These are phyloP conservation scores for Enteromius anoplus DNA, from an alignment of 2,797 vertebrate genomes.

Conservation along the genomic window DNA sequence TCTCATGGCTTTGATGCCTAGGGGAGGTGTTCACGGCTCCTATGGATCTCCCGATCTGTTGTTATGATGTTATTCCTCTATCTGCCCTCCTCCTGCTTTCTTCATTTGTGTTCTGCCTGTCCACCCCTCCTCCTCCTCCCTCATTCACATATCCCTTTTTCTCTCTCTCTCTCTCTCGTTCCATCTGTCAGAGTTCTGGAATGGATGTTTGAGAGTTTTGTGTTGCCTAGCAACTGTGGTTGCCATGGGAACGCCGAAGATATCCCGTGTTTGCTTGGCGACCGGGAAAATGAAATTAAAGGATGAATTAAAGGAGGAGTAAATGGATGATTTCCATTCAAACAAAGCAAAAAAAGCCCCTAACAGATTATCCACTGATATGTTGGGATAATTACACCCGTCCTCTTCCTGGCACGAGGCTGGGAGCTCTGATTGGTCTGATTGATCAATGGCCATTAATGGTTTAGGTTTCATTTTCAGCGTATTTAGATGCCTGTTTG, in stretches of 20 bases:
- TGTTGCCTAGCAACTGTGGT: constrained; percentile 83
- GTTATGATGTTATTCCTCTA: constrained; percentile 14
- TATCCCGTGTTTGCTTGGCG: constrained; percentile 73
- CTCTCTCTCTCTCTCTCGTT: constrained; percentile 58
- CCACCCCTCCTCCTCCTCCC: constrained; percentile 3
- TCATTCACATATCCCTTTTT: constrained; percentile 17
- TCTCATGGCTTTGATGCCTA: constrained; percentile 11
- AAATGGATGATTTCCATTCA: constrained; percentile 61
- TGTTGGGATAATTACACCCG: constrained; percentile 34
- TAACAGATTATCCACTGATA: constrained; percentile 14
- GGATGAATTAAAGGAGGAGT: constrained; percentile 70
- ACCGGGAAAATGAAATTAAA: constrained; percentile 80
- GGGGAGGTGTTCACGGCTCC: neutral
- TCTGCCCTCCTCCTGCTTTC: constrained; percentile 5
- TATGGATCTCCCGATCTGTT: constrained; percentile 29
- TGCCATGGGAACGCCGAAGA: constrained; percentile 74
- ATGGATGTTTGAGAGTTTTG: constrained; percentile 83
- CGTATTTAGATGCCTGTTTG: neutral
- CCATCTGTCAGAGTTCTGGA: constrained; percentile 81
- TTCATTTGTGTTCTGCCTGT: constrained; percentile 14
- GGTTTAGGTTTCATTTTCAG: constrained; percentile 37
- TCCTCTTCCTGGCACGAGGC: neutral
- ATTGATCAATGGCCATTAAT: constrained; percentile 35
- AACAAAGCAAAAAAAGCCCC: constrained; percentile 33
- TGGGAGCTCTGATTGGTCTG: constrained; percentile 6